A percentile compares a stretch with the other conserved stretches of the same genome.
These are phyloP conservation scores for Tenodera sinensis DNA, from an alignment of 2,888 invertebrate species.

Conservation along the genomic window DNA sequence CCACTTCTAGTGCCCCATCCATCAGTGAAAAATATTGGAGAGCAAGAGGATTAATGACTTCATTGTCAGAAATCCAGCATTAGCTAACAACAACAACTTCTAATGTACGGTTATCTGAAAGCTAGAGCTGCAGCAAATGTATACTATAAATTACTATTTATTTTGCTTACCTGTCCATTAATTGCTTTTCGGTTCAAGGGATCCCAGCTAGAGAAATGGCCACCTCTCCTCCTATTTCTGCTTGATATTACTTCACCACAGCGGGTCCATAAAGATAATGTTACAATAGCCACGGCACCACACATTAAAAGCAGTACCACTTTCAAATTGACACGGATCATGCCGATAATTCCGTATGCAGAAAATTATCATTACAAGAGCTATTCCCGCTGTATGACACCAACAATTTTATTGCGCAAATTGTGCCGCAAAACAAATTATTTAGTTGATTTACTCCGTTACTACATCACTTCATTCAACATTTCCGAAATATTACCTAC, in stretches of 20 bases:
- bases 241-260: slow-evolving; percentile 57
- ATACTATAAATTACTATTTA: too few species aligned
- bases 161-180: slow-evolving; percentile 6
- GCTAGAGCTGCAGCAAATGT: too few species aligned
- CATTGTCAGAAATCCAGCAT: too few species aligned
- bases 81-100: too few species aligned
- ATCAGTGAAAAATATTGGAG: too few species aligned
- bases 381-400: not conserved
- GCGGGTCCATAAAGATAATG: slow-evolving; percentile 70
- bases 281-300: slow-evolving; percentile 61
- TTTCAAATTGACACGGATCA: slow-evolving; percentile 77
- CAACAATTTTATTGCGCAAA: not conserved
- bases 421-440: not conserved
- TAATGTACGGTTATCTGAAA: too few species aligned
- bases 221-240: not conserved
- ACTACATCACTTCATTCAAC: not conserved
- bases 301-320: slow-evolving; percentile 64
- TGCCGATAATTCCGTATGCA: slow-evolving; percentile 46
- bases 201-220: slow-evolving; percentile 21
- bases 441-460: too few species aligned
- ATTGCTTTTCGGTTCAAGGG: slow-evolving; percentile 23
- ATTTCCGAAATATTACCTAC: not conserved
- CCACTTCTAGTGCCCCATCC: too few species aligned
- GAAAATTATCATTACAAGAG: not conserved
- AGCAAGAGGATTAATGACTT: too few species aligned